phyloP scores from a whole-genome alignment of 2,113 vertebrate genomes.

The Crypturellus undulatus region DNA sequence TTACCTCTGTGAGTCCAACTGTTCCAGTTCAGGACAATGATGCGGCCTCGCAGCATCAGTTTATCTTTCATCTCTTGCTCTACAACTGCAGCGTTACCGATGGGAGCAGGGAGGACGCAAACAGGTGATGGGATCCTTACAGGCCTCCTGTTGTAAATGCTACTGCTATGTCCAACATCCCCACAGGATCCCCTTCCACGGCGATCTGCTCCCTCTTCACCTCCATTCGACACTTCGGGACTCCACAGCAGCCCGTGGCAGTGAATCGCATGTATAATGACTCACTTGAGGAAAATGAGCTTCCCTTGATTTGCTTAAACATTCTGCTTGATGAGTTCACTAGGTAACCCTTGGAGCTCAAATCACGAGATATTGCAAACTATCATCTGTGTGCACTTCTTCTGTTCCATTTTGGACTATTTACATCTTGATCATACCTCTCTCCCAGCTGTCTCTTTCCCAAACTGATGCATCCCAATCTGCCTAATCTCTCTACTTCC shows the following conservation, averaged over 20 bases:
- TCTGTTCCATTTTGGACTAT: neutral
- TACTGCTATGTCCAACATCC: neutral
- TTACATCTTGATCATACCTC: neutral
- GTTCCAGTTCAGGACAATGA: neutral
- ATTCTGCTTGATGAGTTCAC: neutral
- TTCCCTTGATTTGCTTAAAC: neutral
- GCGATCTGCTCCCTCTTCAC: neutral
- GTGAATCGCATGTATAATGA: neutral
- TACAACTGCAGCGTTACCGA: neutral
- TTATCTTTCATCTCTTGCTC: neutral
- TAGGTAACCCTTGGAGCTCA: neutral
- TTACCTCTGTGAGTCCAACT: accelerated
- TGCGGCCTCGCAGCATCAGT: accelerated
- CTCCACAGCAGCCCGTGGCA: neutral
- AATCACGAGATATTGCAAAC: neutral
- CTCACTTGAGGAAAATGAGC: neutral
- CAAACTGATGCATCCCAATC: neutral
- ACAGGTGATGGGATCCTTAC: neutral
- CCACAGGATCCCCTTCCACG: neutral
- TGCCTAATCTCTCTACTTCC: neutral
- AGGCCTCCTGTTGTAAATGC: neutral
- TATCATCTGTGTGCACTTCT: neutral
- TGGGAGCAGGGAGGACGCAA: neutral
- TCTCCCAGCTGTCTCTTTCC: neutral
- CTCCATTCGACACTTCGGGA: neutral